phyloP scores from a whole-genome alignment of 2,888 invertebrate genomes.

The Athalia circularis region DNA sequence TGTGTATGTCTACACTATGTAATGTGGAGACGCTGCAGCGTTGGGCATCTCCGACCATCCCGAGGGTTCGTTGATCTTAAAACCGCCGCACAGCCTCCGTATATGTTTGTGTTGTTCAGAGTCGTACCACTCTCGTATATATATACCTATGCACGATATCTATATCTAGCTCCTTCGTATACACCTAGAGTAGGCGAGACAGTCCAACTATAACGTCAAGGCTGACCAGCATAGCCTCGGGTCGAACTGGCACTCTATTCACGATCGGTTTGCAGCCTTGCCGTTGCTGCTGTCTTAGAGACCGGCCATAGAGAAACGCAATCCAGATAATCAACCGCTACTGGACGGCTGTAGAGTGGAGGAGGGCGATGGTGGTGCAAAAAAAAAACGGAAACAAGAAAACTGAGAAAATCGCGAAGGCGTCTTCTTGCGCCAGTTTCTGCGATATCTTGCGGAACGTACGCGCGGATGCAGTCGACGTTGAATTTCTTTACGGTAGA shows the following conservation, averaged over 20 bases:
- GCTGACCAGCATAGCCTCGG: slow-evolving; percentile 2
- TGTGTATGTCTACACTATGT: neutral
- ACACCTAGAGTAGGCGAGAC: slow-evolving; percentile 12
- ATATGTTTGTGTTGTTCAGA: neutral
- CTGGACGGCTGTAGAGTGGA: slow-evolving; percentile 26
- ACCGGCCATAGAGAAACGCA: slow-evolving; percentile 5
- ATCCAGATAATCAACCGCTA: slow-evolving; percentile 45
- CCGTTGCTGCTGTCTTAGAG: neutral
- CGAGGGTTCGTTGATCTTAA: slow-evolving; percentile 36
- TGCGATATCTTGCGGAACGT: neutral
- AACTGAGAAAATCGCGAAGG: too few relatives aligned
- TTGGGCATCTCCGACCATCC: slow-evolving; percentile 36
- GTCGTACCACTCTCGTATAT: too few relatives aligned
- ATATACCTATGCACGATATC: neutral
- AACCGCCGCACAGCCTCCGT: slow-evolving; percentile 19
- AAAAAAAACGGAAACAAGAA: neutral
- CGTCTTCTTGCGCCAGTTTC: neutral
- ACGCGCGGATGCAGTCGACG: neutral
- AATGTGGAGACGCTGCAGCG: neutral
- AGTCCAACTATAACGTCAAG: neutral
- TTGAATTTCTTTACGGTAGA: neutral
- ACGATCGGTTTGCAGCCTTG: slow-evolving; percentile 17
- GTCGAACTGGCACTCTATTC: slow-evolving; percentile 15
- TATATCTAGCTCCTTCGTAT: neutral
- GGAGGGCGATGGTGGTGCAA: slow-evolving; percentile 13